Evolutionary conservation across 2,797 vertebrate species (phyloP).

Genomic region (Amazona finschi): DNA sequence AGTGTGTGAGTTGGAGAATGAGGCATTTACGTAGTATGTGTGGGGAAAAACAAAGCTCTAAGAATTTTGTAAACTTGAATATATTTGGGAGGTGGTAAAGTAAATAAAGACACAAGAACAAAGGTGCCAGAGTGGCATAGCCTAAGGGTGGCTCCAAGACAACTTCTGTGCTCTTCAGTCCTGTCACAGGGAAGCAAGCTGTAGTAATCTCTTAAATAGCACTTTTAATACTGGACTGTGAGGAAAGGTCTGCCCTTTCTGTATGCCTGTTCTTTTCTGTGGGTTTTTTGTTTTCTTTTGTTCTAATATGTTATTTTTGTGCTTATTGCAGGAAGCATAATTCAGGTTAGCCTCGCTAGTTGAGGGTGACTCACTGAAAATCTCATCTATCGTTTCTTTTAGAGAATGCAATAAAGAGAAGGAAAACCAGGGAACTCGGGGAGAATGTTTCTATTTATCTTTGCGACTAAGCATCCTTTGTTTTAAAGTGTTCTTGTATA

Average conservation of each 20-base stretch:
- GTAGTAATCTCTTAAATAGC: neutral
- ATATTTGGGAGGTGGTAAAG: neutral
- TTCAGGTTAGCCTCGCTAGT: neutral
- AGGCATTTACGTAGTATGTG: fast-evolving
- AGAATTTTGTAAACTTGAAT: neutral
- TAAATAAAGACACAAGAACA: neutral
- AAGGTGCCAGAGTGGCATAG: neutral
- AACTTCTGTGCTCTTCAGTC: neutral
- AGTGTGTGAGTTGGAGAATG: neutral
- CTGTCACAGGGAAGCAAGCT: neutral
- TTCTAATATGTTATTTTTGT: neutral
- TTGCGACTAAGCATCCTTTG: neutral
- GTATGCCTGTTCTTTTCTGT: neutral
- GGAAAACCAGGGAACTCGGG: neutral
- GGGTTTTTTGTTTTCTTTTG: neutral
- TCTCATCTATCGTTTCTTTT: neutral
- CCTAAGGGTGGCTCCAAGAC: neutral
- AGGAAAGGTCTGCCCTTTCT: neutral
- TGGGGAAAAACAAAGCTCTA: neutral
- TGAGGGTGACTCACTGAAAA: neutral
- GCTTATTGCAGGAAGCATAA: neutral
- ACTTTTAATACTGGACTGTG: neutral
- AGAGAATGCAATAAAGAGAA: neutral
- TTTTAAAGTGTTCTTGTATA: neutral
- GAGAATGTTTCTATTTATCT: neutral